phyloP scores from a whole-genome alignment of 37 sponge, comb jelly and placozoan genomes.

The Halisarca cf. caerulea region DNA sequence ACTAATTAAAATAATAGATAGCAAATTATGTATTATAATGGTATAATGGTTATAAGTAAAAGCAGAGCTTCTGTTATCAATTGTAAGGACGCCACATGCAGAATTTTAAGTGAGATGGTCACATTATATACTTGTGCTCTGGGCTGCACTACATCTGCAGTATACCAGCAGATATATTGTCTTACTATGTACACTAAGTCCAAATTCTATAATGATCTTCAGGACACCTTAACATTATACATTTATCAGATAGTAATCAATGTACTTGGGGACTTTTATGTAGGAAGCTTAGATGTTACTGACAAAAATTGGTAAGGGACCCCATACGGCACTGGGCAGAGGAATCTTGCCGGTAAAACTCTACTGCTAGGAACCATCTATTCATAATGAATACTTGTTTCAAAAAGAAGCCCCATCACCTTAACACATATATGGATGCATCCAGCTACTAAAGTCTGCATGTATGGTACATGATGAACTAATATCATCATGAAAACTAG shows the following conservation, averaged over 20 bases:
- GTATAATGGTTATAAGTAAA: too few relatives aligned
- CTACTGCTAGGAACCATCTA: conserved; percentile 4
- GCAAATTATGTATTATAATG: too few relatives aligned
- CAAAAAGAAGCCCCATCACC: not conserved
- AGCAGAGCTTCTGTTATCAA: too few relatives aligned
- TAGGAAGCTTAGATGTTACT: not conserved
- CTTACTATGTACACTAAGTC: not conserved
- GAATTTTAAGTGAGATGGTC: too few relatives aligned
- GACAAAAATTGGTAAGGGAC: not conserved
- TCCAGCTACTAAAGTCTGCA: conserved; percentile 33
- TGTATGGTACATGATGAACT: conserved; percentile 17
- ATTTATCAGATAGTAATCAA: not conserved
- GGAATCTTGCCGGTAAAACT: not conserved
- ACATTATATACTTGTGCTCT: too few relatives aligned
- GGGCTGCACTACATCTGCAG: too few relatives aligned
- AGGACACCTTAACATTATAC: conserved; percentile 3
- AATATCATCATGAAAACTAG: not conserved
- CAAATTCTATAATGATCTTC: not conserved
- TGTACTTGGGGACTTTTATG: not conserved
- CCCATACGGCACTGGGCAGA: not conserved
- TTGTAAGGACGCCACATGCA: too few relatives aligned
- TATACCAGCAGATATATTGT: too few relatives aligned
- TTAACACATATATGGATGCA: conserved; percentile 20
- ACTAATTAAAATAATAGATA: too few relatives aligned
- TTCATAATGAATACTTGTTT: conserved; percentile 35